A percentile compares a stretch with the other conserved stretches of the same genome.
phyloP scores from a whole-genome alignment of 1,140 invertebrate species.

The Drosophila kepulauana region DNA sequence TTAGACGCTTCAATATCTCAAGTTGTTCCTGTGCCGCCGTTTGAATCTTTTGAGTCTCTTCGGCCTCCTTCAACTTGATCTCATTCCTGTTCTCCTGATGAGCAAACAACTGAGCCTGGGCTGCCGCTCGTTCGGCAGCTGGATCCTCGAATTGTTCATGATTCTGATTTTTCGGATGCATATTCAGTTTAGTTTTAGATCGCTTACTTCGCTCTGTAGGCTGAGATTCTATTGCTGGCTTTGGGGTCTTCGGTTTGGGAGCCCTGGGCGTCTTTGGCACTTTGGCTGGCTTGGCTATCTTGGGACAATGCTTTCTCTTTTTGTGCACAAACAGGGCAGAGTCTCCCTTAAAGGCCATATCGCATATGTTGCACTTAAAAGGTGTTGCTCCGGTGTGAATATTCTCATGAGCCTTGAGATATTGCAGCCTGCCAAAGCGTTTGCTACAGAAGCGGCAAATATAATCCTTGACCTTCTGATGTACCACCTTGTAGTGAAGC shows the following conservation, averaged over 20 bases:
- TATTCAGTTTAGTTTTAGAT: slow-evolving; percentile 14
- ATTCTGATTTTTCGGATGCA: slow-evolving; percentile 41
- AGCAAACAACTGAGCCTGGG: slow-evolving; percentile 64
- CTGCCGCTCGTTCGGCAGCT: slow-evolving; percentile 67
- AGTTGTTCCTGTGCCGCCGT: slow-evolving; percentile 71
- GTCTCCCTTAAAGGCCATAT: slow-evolving; percentile 72
- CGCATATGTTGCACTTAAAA: slow-evolving; percentile 59
- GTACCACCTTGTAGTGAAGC: slow-evolving; percentile 75
- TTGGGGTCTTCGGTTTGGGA: slow-evolving; percentile 18
- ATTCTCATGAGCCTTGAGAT: slow-evolving; percentile 78
- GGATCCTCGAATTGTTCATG: slow-evolving; percentile 66
- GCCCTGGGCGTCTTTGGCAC: slow-evolving; percentile 21
- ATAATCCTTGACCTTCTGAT: slow-evolving; percentile 79
- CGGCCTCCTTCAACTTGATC: slow-evolving; percentile 61
- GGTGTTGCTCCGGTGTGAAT: slow-evolving; percentile 85
- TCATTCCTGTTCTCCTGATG: slow-evolving; percentile 69
- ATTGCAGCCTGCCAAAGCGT: slow-evolving; percentile 76
- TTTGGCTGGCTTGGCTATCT: slow-evolving; percentile 43
- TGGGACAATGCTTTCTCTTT: slow-evolving; percentile 62
- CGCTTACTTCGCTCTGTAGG: too few relatives aligned
- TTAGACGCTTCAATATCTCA: slow-evolving; percentile 55
- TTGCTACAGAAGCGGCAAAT: slow-evolving; percentile 78
- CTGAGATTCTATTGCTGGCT: neutral
- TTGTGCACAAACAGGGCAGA: slow-evolving; percentile 63
- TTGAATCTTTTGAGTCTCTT: slow-evolving; percentile 64